Conservation (phyloP, 2,797 vertebrate species). For the Cynopterus sphinx region DNA sequence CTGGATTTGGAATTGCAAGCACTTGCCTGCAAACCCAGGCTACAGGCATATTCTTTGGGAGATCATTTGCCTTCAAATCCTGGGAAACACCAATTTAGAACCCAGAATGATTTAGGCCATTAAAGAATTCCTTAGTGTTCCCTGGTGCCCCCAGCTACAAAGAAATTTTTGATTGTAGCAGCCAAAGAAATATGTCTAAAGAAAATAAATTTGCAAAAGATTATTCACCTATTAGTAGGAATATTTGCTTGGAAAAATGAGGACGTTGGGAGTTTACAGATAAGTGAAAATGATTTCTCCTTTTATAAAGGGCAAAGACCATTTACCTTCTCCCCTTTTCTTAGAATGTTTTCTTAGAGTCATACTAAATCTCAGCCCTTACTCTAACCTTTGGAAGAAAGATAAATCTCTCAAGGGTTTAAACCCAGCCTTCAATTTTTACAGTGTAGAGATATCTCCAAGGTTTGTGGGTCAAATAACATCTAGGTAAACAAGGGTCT, state of each 20-base stretch:
- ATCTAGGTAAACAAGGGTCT: background rate
- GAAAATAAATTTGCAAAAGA: background rate
- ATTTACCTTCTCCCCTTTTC: background rate
- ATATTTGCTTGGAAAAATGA: background rate
- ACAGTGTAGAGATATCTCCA: background rate
- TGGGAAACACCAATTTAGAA: background rate
- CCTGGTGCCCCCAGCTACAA: background rate
- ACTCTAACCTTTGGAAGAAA: background rate
- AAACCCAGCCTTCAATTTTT: background rate
- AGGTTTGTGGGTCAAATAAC: background rate
- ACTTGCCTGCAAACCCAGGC: background rate
- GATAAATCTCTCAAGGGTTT: background rate
- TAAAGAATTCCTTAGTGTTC: background rate
- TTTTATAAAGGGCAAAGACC: background rate
- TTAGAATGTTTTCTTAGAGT: background rate
- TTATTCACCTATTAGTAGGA: background rate
- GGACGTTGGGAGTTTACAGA: background rate
- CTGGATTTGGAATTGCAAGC: background rate
- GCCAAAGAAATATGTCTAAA: background rate
- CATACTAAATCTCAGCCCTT: background rate
- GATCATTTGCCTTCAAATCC: background rate
- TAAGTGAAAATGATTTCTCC: slow-evolving; percentile 1
- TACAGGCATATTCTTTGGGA: background rate
- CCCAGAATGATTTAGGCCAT: background rate
- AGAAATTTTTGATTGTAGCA: background rate